Conservation (phyloP, 2,797 vertebrate genomes). For the Lepilemur septentrionalis region DNA sequence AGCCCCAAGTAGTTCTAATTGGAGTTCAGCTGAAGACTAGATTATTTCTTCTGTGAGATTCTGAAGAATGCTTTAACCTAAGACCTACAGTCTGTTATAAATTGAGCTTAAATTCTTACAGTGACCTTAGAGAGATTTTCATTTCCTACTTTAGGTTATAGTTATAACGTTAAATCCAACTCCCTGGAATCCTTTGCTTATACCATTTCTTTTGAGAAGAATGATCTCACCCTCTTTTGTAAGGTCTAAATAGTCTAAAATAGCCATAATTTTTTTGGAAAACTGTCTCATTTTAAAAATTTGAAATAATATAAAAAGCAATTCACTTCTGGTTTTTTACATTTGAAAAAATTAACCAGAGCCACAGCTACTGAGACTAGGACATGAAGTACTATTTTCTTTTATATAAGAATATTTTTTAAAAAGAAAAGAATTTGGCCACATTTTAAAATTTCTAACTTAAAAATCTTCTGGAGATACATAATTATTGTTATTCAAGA, state of each 20-base stretch:
- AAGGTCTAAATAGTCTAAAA: conserved; percentile 14
- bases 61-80: neutral
- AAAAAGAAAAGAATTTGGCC: neutral
- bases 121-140: neutral
- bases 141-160: neutral
- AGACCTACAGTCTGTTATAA: neutral
- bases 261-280: neutral
- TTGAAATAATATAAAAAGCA: neutral
- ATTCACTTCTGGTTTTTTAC: neutral
- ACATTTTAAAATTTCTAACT: neutral
- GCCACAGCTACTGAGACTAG: neutral
- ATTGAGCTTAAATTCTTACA: neutral
- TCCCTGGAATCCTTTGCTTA: neutral
- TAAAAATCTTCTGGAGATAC: neutral
- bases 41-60: neutral
- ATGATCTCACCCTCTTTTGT: conserved; percentile 5
- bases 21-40: neutral
- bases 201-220: neutral
- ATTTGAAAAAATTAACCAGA: neutral
- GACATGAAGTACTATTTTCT: neutral
- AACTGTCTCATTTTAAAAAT: neutral
- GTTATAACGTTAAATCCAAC: neutral
- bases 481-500: neutral
- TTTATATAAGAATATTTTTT: neutral
- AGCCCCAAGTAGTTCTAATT: neutral